Evolutionary conservation across 2,888 invertebrate species (phyloP), one percentile per base, ranked within the genome.

Genomic region (Amiota mariae): DNA sequence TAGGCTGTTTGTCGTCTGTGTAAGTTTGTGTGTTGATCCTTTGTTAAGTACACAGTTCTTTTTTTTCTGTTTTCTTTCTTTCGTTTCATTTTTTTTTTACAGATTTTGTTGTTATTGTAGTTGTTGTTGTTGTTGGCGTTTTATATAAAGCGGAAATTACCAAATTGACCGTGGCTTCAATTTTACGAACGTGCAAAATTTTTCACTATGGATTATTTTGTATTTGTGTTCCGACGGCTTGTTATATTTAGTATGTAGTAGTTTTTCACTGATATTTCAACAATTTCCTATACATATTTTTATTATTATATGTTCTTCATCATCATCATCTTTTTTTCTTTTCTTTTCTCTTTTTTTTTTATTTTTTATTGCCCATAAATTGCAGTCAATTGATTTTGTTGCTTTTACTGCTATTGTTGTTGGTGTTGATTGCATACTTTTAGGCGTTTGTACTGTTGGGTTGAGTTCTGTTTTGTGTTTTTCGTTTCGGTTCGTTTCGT

Each of bases 101-200:
- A 57, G 18, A 59, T 18, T 20, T 59, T 24, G 20, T 63, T n/a
- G 15, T 71, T 46, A n/a, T 75, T 49, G 61, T 51, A 20, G 67
- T 20, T 36, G n/a, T 56, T 47, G 49, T 51, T 20, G 36, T 54
- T 24, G 12, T 66, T 66, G 47, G 18, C 70, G 46, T 63, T 63
- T 56, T 78, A 76, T 81, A 79, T 79, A 79, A 68, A 80, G 78
- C 82, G 86, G 85, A 83, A 81, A 83, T 81, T 78, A 71, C 78
- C 78, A 83, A 84, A 84, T 84, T 85, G 84, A 79, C 86, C 84
- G 82, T 86, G 84, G 84, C 86, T 85, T 79, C 79, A 80, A 79
- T 86, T 83, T 77, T 77, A 66, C 57, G 54, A 51, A 68, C 49
- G 67, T 48, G 67, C 11, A 9, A 11, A 4, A 59, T 59, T 59